Evolutionary conservation across 2,113 vertebrate genomes (phyloP).

Genomic region (Sciurus niger): DNA sequence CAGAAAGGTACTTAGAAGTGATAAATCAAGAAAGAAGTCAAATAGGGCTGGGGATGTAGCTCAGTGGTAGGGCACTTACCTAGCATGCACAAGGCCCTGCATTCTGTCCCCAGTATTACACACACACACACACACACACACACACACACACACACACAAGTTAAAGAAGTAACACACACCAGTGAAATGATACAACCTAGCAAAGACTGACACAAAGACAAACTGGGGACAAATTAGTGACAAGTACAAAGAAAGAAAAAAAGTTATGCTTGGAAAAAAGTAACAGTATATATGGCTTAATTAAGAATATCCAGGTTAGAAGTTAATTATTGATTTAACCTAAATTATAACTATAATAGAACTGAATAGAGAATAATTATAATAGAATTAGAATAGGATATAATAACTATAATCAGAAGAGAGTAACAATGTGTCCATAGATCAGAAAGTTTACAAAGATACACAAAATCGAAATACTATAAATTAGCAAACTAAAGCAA

Average conservation of each 20-base stretch:
- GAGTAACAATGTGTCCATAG: neutral
- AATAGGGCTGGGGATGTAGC: neutral
- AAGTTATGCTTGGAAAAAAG: neutral
- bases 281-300: neutral
- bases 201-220: neutral
- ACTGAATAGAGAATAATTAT: neutral
- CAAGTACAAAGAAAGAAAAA: slow-evolving; percentile 10
- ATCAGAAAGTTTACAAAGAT: slow-evolving; percentile 34
- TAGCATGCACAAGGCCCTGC: neutral
- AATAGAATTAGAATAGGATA: neutral
- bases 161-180: slow-evolving; percentile 15
- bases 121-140: neutral
- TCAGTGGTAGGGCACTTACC: neutral
- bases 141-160: neutral
- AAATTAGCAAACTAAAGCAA: slow-evolving; percentile 49
- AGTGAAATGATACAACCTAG: neutral
- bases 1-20: neutral
- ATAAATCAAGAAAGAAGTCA: neutral
- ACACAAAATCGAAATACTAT: slow-evolving; percentile 52
- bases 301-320: slow-evolving; percentile 18
- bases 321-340: neutral
- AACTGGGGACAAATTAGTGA: neutral
- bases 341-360: neutral
- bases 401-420: neutral
- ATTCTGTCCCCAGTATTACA: too few relatives aligned